phyloP scores from a whole-genome alignment of 1,140 invertebrate species.

The Musca domestica region DNA sequence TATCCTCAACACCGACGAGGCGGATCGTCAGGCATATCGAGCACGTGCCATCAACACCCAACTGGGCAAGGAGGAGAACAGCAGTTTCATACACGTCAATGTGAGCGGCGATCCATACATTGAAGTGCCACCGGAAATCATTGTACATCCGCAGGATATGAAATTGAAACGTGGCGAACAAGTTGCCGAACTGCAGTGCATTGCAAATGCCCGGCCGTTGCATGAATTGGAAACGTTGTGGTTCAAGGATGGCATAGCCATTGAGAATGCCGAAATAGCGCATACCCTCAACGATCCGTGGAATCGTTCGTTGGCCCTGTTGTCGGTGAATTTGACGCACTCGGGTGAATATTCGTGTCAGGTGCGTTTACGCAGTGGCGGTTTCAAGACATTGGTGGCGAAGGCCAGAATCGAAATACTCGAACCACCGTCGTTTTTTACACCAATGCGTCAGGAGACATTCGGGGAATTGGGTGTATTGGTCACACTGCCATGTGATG shows the following conservation, averaged over 20 bases:
- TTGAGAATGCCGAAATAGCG: constrained; percentile 74
- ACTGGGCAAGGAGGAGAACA: constrained; percentile 80
- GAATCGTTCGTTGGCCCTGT: constrained; percentile 82
- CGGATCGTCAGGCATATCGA: constrained; percentile 74
- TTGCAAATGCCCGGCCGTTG: constrained; percentile 86
- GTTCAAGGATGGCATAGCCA: constrained; percentile 84
- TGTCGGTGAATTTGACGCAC: constrained; percentile 76
- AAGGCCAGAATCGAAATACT: constrained; percentile 75
- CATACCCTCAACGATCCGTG: constrained; percentile 80
- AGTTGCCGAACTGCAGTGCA: constrained; percentile 80
- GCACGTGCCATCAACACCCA: constrained; percentile 84
- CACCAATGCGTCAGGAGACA: constrained; percentile 70
- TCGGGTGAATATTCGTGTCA: constrained; percentile 85
- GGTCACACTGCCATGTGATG: constrained; percentile 72
- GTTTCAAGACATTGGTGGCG: constrained; percentile 69
- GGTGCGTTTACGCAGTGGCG: constrained; percentile 72
- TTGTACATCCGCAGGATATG: constrained; percentile 77
- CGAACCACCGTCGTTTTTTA: constrained; percentile 77
- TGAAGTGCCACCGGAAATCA: constrained; percentile 78
- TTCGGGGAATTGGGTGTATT: constrained; percentile 76
- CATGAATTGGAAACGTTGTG: constrained; percentile 83
- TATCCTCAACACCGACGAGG: constrained; percentile 71
- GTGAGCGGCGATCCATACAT: constrained; percentile 67
- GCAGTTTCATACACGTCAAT: constrained; percentile 74
- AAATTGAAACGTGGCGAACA: constrained; percentile 76